Evolutionary conservation across 2,888 invertebrate species (phyloP).

Genomic region (Phasia obesa): DNA sequence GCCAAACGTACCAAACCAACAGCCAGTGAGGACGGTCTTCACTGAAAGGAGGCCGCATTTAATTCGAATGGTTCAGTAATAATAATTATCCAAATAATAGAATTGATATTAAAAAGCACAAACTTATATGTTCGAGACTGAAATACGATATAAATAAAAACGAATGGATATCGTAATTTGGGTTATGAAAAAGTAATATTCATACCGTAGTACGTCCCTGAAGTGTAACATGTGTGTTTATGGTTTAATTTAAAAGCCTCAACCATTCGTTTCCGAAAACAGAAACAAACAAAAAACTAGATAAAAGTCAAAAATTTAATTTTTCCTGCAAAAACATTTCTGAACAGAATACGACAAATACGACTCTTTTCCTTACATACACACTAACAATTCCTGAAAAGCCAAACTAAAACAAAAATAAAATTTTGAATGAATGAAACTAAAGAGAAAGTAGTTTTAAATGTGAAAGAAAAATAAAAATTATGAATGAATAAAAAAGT

Average conservation of each 20-base stretch:
- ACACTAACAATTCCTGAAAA: not conserved
- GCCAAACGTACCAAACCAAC: too few species aligned
- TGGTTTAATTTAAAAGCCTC: conserved; percentile 23
- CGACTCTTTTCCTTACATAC: not conserved
- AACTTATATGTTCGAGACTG: too few species aligned
- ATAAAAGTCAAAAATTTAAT: conserved; percentile 61
- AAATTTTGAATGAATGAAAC: conserved; percentile 36
- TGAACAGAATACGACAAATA: conserved; percentile 51
- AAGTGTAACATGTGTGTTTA: not conserved
- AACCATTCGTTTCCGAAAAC: conserved; percentile 39
- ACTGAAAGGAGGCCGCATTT: too few species aligned
- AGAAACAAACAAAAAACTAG: not conserved
- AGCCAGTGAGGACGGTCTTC: too few species aligned
- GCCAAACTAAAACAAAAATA: too few species aligned
- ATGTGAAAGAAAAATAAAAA: conserved; percentile 1
- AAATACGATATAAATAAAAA: too few species aligned
- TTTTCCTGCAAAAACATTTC: conserved; percentile 51
- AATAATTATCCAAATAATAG: too few species aligned
- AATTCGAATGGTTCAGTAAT: too few species aligned
- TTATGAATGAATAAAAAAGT: conserved; percentile 26
- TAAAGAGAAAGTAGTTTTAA: conserved; percentile 52
- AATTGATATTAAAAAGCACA: too few species aligned
- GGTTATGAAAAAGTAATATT: too few species aligned
- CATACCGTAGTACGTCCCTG: too few species aligned
- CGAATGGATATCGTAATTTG: too few species aligned